phyloP scores from a whole-genome alignment of 2,113 vertebrate species.

The Leucopternis melanops region DNA sequence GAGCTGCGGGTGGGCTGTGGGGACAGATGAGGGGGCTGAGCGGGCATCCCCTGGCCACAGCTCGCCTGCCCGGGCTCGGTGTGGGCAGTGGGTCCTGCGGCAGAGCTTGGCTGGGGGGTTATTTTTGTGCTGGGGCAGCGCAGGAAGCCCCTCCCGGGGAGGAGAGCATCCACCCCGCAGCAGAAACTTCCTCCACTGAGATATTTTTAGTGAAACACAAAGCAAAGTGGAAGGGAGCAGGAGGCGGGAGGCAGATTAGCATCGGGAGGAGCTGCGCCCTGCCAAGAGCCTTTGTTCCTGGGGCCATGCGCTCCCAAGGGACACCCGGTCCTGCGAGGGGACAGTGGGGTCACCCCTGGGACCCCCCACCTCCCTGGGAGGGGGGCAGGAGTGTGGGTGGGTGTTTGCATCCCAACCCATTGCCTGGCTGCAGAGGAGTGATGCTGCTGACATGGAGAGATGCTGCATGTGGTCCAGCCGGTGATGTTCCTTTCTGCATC shows the following conservation, averaged over 20 bases:
- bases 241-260: constrained; percentile 44
- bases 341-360: neutral
- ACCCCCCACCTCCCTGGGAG: neutral
- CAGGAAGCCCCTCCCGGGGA: constrained; percentile 64
- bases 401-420: neutral
- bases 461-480: neutral
- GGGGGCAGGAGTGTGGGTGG: accelerated
- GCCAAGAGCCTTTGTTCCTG: constrained; percentile 23
- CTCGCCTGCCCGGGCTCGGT: accelerated
- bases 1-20: neutral
- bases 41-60: accelerated
- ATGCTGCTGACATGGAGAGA: neutral
- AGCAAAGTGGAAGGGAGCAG: constrained; percentile 10
- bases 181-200: neutral
- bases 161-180: constrained; percentile 50
- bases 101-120: neutral
- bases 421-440: neutral
- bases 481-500: neutral
- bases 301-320: neutral
- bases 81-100: neutral
- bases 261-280: neutral
- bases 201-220: constrained; percentile 67
- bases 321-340: accelerated
- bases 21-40: neutral
- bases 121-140: constrained; percentile 2